Conservation (phyloP, 1,140 invertebrate genomes). For the Belonocnema kinseyi region DNA sequence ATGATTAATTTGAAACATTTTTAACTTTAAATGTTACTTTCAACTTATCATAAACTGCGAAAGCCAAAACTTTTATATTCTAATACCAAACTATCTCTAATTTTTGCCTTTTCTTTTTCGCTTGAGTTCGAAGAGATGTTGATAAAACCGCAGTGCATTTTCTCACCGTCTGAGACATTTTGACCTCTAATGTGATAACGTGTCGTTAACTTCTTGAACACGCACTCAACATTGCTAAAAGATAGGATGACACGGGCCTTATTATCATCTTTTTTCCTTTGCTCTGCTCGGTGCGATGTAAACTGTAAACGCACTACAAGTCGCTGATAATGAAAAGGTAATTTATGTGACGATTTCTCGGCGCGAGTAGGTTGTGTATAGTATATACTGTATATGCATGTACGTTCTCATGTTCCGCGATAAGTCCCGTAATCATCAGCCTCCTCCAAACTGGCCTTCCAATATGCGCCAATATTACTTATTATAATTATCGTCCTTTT, state of each 20-base stretch:
- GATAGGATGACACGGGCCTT: neutral
- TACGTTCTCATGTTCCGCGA: neutral
- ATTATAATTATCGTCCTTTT: too few species aligned
- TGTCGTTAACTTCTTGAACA: slow-evolving; percentile 29
- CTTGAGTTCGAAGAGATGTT: neutral
- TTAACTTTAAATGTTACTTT: too few species aligned
- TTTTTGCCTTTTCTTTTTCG: neutral
- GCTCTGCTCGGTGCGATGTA: neutral
- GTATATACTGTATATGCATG: neutral
- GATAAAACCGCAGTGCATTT: neutral
- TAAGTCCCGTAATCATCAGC: neutral
- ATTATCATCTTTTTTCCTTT: slow-evolving; percentile 17
- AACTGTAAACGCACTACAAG: slow-evolving; percentile 24
- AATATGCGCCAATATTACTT: too few species aligned
- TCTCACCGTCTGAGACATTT: slow-evolving; percentile 10
- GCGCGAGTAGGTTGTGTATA: neutral
- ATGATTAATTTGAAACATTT: too few species aligned
- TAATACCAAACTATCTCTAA: neutral
- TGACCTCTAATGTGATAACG: slow-evolving; percentile 4
- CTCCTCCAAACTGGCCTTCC: neutral
- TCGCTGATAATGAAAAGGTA: slow-evolving; percentile 23
- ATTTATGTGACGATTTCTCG: slow-evolving; percentile 12
- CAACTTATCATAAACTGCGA: neutral
- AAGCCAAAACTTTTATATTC: neutral
- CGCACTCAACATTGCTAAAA: slow-evolving; percentile 8